phyloP scores from a whole-genome alignment of 2,888 invertebrate species.

The Dioctria linearis region DNA sequence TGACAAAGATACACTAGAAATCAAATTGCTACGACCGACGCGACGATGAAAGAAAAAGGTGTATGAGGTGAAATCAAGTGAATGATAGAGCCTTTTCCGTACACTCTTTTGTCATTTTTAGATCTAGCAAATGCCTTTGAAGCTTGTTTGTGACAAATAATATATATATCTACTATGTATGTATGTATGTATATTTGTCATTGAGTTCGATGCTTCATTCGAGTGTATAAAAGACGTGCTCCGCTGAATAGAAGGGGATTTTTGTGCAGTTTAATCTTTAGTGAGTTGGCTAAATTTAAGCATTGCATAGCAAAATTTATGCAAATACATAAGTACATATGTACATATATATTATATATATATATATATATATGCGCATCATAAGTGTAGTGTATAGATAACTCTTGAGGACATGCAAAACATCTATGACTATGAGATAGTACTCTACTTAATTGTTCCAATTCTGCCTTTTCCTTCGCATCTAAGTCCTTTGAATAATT shows the following conservation, averaged over 20 bases:
- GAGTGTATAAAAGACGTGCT: not conserved
- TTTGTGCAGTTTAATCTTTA: not conserved
- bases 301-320: no score
- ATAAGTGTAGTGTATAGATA: not conserved
- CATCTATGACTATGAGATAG: conserved; percentile 7
- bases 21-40: no score
- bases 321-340: no score
- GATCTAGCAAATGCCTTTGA: conserved; percentile 2
- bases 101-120: conserved; percentile 22
- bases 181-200: not conserved
- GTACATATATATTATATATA: no score
- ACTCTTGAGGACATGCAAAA: not conserved
- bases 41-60: no score
- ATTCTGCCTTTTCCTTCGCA: conserved; percentile 33
- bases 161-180: no score
- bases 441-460: conserved; percentile 46
- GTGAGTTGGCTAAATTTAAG: not conserved
- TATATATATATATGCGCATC: no score
- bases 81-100: conserved; percentile 35
- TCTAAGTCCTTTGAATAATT: conserved; percentile 35
- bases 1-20: not conserved
- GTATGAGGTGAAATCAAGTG: conserved; percentile 28
- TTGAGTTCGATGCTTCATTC: not conserved
- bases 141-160: conserved; percentile 8
- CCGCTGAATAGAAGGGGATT: not conserved